Base-by-base conservation (phyloP, 2,797 vertebrate genomes). In the Tapera naevia region DNA sequence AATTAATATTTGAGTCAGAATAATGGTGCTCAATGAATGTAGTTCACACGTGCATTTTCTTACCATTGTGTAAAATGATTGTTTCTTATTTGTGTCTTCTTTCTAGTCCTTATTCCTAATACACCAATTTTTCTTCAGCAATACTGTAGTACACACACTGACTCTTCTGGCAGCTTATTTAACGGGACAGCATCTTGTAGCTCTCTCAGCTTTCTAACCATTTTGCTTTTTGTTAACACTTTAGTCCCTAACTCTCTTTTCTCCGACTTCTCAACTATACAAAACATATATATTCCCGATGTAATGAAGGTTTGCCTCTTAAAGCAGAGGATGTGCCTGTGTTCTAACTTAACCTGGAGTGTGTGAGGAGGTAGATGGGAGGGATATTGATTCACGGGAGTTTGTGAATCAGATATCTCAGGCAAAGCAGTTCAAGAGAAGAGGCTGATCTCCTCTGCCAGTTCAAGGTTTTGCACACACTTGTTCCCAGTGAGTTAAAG, bases 1-100 rank as follows among this genome's bases (percentile, higher is more conserved):
- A 87, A 91, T 96, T 97, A 97, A 91, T 95, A 93, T 86, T 95
- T 91, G 22, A 89, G 76, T 95, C 81, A 93, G 87, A 94, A 90
- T 86, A 95, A 93, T 81, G 51, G 70, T 93, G 71, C 78, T 95
- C 83, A 93, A 89, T 96, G 84, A 94, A 96, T 95, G 89, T 67
- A 94, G 66, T 90, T 95, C 58, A 73, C 37, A 30, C n/a, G 60
- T 87, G 65, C 69, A 65, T 12, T 89, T 96, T 93, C 73, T 87
- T 93, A 95, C 80, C 92, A 97, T 67, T 93, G 45, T 78, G 62
- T 94, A 88, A 95, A 96, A 94, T 88, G 70, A 76, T 81, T 94
- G 45, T 93, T 95, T 95, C 82, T 93, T 94, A 89, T 91, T 97
- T 95, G 57, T 95, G 81, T 89, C 88, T 80, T 90, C 71, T 80